Evolutionary conservation across 2,113 vertebrate genomes (phyloP).

Genomic region (Bos javanicus): DNA sequence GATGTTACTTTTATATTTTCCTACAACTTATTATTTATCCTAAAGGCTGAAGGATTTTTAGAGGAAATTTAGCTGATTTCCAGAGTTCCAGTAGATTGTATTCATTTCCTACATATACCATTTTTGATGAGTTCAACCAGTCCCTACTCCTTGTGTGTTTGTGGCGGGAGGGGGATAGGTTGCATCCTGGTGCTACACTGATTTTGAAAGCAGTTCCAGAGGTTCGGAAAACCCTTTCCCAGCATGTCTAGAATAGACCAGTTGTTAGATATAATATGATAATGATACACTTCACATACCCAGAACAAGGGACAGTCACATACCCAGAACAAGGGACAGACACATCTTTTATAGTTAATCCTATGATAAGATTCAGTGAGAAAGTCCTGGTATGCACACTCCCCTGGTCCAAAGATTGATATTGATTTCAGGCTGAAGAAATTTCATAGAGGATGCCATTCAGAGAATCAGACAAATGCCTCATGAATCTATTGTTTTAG

Average conservation of each 20-base stretch:
- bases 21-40: not conserved
- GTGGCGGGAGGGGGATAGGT: not conserved
- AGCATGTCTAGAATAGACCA: not conserved
- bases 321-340: not conserved
- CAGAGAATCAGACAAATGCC: not conserved
- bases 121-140: not conserved
- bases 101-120: not conserved
- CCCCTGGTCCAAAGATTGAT: not conserved
- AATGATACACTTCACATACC: not conserved
- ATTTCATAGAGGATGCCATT: not conserved
- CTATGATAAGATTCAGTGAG: not conserved
- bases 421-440: not conserved
- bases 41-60: conserved; percentile 11
- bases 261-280: not conserved
- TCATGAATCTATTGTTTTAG: not conserved
- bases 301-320: not conserved
- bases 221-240: not conserved
- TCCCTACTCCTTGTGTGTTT: not conserved
- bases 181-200: not conserved
- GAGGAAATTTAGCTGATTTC: not conserved
- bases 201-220: not conserved
- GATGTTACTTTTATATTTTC: not conserved
- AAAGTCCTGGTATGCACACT: not conserved
- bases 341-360: not conserved
- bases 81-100: not conserved